Percentiles rank a stretch among this genome's conserved stretches.
Evolutionary conservation across 2,888 invertebrate genomes (phyloP).

Genomic region (Agrotis clavis): DNA sequence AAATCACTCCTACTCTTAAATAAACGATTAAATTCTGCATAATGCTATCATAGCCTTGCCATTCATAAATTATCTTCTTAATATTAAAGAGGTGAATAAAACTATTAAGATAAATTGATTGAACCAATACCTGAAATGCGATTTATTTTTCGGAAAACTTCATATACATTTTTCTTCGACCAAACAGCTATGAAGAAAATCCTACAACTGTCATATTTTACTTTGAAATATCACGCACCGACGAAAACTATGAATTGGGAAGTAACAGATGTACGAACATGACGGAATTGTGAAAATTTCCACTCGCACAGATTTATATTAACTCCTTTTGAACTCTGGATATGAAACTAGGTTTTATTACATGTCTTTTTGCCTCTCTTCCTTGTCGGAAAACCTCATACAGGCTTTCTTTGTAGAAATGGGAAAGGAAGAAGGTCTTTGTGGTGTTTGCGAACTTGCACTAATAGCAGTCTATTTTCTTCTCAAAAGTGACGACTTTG

Average conservation of each 20-base stretch:
- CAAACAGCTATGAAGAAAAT: slow-evolving; percentile 4
- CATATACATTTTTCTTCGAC: neutral
- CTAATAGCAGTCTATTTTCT: slow-evolving; percentile 16
- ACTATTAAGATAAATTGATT: neutral
- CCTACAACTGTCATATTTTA: slow-evolving; percentile 20
- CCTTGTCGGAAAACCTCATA: slow-evolving; percentile 14
- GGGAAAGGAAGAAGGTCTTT: slow-evolving; percentile 24
- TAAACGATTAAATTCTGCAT: slow-evolving; percentile 36
- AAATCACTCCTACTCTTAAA: slow-evolving; percentile 49
- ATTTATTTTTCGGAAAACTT: neutral
- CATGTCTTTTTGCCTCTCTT: slow-evolving; percentile 26
- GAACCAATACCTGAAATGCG: neutral
- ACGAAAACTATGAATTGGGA: slow-evolving; percentile 32
- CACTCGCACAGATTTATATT: slow-evolving; percentile 53
- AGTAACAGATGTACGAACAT: slow-evolving; percentile 61
- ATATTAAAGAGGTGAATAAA: slow-evolving; percentile 6
- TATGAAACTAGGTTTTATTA: slow-evolving; percentile 57
- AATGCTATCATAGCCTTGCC: slow-evolving; percentile 26
- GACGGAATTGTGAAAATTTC: slow-evolving; percentile 53
- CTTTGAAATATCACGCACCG: slow-evolving; percentile 41
- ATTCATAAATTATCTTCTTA: slow-evolving; percentile 36
- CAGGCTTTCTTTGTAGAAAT: slow-evolving; percentile 8
- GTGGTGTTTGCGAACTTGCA: neutral
- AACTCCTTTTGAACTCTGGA: slow-evolving; percentile 58
- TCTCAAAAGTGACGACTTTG: neutral